Percentiles rank a stretch among this genome's conserved stretches.
These are phyloP conservation scores for Platyscapa corneri DNA, from an alignment of 1,140 invertebrate genomes.

Conservation along the genomic window DNA sequence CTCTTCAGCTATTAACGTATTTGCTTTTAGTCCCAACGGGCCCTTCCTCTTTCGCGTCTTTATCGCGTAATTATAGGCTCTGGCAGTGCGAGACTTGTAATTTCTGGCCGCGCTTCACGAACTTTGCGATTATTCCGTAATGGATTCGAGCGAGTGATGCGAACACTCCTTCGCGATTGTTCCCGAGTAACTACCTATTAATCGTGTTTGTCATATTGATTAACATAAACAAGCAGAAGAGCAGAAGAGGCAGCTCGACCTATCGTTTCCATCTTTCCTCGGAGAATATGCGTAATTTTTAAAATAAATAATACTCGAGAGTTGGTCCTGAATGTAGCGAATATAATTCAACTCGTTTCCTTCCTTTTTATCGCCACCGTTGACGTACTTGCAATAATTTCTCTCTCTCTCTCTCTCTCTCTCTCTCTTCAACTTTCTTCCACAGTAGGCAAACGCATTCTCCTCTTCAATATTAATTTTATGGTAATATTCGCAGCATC, in stretches of 20 bases:
- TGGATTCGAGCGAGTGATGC: slow-evolving; percentile 41
- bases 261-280: neutral
- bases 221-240: neutral
- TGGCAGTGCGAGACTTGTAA: neutral
- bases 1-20: slow-evolving; percentile 15
- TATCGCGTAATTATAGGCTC: slow-evolving; percentile 58
- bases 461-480: neutral
- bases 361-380: no score
- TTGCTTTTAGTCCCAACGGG: slow-evolving; percentile 16
- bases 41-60: slow-evolving; percentile 50
- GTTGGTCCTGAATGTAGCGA: no score
- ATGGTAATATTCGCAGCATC: neutral
- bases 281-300: no score
- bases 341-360: no score
- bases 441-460: no score
- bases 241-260: neutral
- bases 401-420: no score
- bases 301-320: no score
- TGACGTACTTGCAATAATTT: no score
- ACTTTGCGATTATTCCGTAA: slow-evolving; percentile 15
- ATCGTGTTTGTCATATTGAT: slow-evolving; percentile 7
- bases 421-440: neutral
- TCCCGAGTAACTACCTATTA: neutral
- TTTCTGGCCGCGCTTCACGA: neutral
- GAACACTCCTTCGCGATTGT: slow-evolving; percentile 38